Base-by-base conservation (phyloP, 2,113 vertebrate species). In the Mirounga angustirostris region DNA sequence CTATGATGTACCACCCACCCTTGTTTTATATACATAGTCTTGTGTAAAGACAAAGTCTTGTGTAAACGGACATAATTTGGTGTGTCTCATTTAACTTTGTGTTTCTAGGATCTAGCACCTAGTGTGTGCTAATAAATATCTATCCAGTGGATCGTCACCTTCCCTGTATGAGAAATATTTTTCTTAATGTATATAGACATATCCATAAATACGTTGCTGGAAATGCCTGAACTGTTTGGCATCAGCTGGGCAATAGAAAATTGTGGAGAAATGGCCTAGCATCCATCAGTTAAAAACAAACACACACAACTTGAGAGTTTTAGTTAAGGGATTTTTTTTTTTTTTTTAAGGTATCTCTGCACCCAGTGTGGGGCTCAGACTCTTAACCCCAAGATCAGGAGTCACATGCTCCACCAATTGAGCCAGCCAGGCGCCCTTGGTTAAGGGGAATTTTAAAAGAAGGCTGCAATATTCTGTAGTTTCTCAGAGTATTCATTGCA, bases 361-460 rank as follows among this genome's bases (percentile, higher is more conserved):
- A 43, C 14, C 43, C 26, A 18, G 14, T 30, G 43, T 76, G 74
- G 74, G 74, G 7, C 24, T 76, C 40, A 4, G 24, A 74, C 19
- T 46, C 24, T 46, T 24, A 24, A 15, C 40, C 40, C 40, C 1
- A 0, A 46, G 73, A 46, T 76, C 26, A 46, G 26, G 26, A 50
- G 43, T 76, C 26, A 14, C 24, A 50, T 76, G 43, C 74, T 50
- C 43, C 26, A 50, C 26, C 7, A 4, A 2, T 43, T 30, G 43
- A 76, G 74, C 26, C 74, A 50, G 4, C 43, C 43, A 76, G 26
- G 43, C 1, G 0, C 14, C 74, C 43, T 26, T 86, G 40, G 50
- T 78, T 71, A 86, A 93, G 90, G 21, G 50, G 19, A 50, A 30
- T 61, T 56, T 91, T 88, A 50, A 92, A 92, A 78, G 65, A 59